Base-by-base conservation (phyloP, 2,888 invertebrate species). In the Zonitis immaculata region DNA sequence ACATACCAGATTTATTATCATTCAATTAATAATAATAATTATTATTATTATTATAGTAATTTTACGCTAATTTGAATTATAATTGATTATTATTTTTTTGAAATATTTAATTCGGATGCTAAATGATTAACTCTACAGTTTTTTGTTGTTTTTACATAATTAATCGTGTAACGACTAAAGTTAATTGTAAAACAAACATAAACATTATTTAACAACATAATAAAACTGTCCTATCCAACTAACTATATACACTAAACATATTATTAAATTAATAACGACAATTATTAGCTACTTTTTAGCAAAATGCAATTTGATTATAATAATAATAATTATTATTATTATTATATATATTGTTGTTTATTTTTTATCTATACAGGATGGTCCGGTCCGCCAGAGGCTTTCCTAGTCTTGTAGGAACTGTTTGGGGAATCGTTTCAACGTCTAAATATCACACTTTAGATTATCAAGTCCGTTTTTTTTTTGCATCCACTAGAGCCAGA, bases 181-280 rank as follows among this genome's bases (percentile, higher is more conserved):
- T 22, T 44, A 44, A 44, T 44, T 44, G 25, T 25, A 27, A 28
- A 44, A 28, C 28, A 44, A 44, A 44, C 44, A 44, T 12, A n/a
- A 44, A 26, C 26, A 44, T 44, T 25, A 44, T 22, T 44, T 35
- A 35, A 18, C 35, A 35, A 9, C 35, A 27, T 18, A 27, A 44
- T 44, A 44, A 44, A 44, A 25, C 44, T 44, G 44, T 27, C 44
- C 22, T 44, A 5, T 18, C 9, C 18, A 35, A 18, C n/a, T n/a
- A n/a, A n/a, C n/a, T n/a, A 9, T 35, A 18, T 9, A 18, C 35
- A 9, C 35, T 44, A n/a, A 44, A 18, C 44, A 25, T 44, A 44
- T 35, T 9, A 18, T 35, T 18, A 14, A 35, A 35, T 35, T 14
- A 35, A 18, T 18, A 35, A 35, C 9, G 16, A 35, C 14, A 9